These are phyloP conservation scores for Anguilla marmorata DNA, from an alignment of 2,797 vertebrate genomes.

Conservation along the genomic window DNA sequence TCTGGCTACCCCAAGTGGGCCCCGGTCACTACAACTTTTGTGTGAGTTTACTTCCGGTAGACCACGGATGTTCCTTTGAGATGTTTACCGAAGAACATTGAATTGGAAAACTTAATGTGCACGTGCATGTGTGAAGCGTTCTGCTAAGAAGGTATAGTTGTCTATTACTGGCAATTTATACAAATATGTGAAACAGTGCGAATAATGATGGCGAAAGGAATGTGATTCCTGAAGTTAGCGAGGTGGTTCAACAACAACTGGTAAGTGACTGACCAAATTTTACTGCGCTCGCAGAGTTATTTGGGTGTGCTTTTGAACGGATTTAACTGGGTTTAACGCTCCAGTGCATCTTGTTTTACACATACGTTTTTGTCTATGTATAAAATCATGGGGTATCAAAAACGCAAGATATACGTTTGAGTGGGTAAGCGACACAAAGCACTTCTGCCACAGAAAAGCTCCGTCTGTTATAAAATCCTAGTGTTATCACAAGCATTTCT, in stretches of 20 bases:
- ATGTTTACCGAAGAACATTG: constrained; percentile 15
- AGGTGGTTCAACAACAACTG: not conserved
- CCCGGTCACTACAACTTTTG: not conserved
- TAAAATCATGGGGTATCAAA: not conserved
- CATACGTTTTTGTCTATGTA: not conserved
- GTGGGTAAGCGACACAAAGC: not conserved
- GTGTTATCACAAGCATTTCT: not conserved
- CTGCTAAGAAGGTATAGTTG: not conserved
- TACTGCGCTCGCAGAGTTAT: not conserved
- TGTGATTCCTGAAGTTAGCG: not conserved
- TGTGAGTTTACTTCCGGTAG: not conserved
- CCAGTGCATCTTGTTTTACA: not conserved
- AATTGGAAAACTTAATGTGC: not conserved
- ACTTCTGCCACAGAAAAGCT: not conserved
- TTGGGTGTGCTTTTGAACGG: not conserved
- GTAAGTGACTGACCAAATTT: not conserved
- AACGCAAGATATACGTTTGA: not conserved
- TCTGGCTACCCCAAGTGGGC: not conserved
- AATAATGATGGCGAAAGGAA: not conserved
- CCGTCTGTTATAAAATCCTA: not conserved
- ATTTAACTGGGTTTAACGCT: not conserved
- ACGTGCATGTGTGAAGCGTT: not conserved
- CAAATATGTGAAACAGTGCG: not conserved
- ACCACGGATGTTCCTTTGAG: constrained; percentile 17
- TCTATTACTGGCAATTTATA: not conserved